A percentile compares a stretch with the other conserved stretches of the same genome.
Conservation (phyloP, 1,140 invertebrate genomes). For the Globodera rostochiensis region DNA sequence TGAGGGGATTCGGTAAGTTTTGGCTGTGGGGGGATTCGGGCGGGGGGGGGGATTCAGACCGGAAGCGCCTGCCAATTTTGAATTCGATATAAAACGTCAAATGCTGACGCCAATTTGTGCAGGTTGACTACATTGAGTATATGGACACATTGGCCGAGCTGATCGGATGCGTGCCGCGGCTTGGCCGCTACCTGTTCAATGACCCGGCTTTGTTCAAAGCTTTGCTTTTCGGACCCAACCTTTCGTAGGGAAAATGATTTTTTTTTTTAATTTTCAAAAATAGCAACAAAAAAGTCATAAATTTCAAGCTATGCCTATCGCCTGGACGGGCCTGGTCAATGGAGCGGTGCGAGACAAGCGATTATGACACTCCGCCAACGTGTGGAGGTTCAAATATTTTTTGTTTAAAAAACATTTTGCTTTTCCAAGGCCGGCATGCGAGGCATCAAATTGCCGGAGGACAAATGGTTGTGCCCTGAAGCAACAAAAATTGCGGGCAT, state of each 20-base stretch:
- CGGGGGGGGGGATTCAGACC: too few relatives aligned
- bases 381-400: conserved; percentile 2
- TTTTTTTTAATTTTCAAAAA: conserved; percentile 14
- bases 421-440: conserved; percentile 16
- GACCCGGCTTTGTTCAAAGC: conserved; percentile 40
- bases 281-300: conserved; percentile 1
- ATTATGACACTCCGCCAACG: conserved; percentile 18
- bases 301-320: conserved; percentile 33
- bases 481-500: background rate
- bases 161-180: conserved; percentile 37
- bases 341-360: conserved; percentile 38
- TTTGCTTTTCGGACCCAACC: conserved; percentile 51
- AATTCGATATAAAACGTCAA: too few relatives aligned
- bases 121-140: conserved; percentile 47
- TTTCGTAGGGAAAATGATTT: conserved; percentile 15
- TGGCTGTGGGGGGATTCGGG: too few relatives aligned
- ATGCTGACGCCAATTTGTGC: too few relatives aligned
- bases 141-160: conserved; percentile 50
- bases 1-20: too few relatives aligned
- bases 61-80: too few relatives aligned
- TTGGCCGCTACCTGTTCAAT: conserved; percentile 25
- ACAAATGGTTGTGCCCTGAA: background rate
- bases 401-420: too few relatives aligned
- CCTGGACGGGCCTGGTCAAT: conserved; percentile 31
- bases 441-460: conserved; percentile 10